Evolutionary conservation across 2,888 invertebrate species (phyloP).

Genomic region (Hymenopus coronatus): DNA sequence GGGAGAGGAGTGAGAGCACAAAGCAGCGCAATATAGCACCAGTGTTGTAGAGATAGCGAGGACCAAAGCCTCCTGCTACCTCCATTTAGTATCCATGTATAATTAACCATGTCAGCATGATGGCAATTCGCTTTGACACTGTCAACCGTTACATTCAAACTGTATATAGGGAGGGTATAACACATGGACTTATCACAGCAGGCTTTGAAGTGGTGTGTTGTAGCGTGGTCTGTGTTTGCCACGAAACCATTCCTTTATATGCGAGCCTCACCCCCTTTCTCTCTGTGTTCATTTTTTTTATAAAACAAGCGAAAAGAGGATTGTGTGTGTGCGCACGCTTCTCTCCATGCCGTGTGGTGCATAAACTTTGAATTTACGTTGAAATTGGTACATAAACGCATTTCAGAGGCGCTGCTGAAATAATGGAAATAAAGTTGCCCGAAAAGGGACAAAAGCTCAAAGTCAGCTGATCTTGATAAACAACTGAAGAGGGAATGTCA

Average conservation of each 20-base stretch:
- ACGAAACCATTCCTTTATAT: constrained; percentile 11
- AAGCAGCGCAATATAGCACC: neutral
- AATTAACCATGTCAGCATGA: constrained; percentile 18
- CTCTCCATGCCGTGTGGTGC: neutral
- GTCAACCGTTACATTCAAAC: constrained; percentile 14
- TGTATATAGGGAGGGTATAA: constrained; percentile 1
- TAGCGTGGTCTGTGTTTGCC: constrained; percentile 15
- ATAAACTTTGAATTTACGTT: neutral
- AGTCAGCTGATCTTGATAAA: neutral
- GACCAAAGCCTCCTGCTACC: neutral
- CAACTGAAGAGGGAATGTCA: too few relatives aligned
- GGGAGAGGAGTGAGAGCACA: neutral
- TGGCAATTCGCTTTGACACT: constrained; percentile 11
- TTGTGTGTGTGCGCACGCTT: neutral
- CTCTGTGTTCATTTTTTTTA: neutral
- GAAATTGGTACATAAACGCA: neutral
- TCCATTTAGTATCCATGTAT: constrained; percentile 18
- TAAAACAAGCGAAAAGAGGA: neutral
- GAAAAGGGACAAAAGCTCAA: neutral
- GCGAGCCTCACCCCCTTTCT: neutral
- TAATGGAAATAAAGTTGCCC: neutral
- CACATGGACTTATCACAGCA: constrained; percentile 16
- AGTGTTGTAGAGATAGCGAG: neutral
- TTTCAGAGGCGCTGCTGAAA: neutral
- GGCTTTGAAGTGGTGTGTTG: constrained; percentile 14